These are phyloP conservation scores for Masnerella sp. DNA, from an alignment of 2,888 invertebrate genomes.

Conservation along the genomic window DNA sequence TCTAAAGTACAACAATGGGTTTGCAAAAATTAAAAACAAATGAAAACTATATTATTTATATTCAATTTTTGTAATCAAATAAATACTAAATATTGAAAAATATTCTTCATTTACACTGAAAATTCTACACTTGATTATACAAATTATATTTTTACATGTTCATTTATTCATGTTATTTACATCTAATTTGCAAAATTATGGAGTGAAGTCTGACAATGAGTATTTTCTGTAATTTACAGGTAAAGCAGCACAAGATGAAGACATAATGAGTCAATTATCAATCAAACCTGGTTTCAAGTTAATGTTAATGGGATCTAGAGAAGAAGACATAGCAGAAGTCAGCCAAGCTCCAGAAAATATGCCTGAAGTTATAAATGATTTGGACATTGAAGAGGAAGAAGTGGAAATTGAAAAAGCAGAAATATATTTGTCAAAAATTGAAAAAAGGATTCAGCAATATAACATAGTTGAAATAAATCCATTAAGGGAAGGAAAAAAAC, in stretches of 20 bases:
- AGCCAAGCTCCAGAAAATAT: slow-evolving; percentile 88
- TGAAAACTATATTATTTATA: no score
- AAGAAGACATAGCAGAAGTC: slow-evolving; percentile 93
- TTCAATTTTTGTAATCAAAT: no score
- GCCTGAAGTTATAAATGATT: slow-evolving; percentile 93
- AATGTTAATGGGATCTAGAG: slow-evolving; percentile 98
- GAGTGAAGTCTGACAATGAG: no score
- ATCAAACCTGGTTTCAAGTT: slow-evolving; percentile 93
- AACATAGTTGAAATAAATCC: slow-evolving; percentile 89
- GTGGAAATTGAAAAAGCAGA: slow-evolving; percentile 83
- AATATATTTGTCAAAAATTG: slow-evolving; percentile 88
- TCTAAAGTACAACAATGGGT: no score
- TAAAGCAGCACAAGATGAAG: slow-evolving; percentile 89
- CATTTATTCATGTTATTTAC: no score
- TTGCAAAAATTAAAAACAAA: no score
- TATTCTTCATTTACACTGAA: no score
- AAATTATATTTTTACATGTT: no score
- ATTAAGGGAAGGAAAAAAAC: slow-evolving; percentile 90
- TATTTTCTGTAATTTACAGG: no score
- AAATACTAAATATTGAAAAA: no score
- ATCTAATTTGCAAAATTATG: no score
- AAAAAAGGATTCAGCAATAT: slow-evolving; percentile 90
- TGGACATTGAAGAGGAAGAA: slow-evolving; percentile 93
- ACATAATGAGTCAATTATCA: slow-evolving; percentile 85
- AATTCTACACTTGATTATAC: no score